Evolutionary conservation across 2,888 invertebrate species (phyloP).

Genomic region (Mythimna pallens): DNA sequence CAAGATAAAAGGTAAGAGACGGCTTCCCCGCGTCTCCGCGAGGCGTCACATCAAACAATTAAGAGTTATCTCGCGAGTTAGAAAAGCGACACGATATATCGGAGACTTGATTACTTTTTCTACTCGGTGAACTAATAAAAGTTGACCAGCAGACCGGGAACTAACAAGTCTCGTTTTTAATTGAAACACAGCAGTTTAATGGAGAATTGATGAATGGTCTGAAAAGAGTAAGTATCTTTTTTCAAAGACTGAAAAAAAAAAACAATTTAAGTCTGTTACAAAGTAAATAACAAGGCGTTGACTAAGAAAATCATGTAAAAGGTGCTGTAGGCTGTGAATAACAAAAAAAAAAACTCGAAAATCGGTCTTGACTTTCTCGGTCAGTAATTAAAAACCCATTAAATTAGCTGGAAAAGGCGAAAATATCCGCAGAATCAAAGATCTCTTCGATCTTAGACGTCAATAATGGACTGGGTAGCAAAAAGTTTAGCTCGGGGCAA

Average conservation of each 20-base stretch:
- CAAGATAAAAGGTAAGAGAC: conserved; percentile 69
- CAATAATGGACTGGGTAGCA: conserved; percentile 84
- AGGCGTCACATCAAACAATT: conserved; percentile 83
- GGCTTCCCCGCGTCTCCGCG: conserved; percentile 62
- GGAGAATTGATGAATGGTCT: conserved; percentile 49
- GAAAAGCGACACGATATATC: conserved; percentile 80
- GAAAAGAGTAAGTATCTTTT: conserved; percentile 1
- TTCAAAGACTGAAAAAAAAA: not conserved
- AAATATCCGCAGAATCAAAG: conserved; percentile 68
- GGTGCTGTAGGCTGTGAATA: conserved; percentile 27
- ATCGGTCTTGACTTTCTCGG: conserved; percentile 38
- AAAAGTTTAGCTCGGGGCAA: conserved; percentile 83
- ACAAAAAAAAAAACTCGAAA: conserved; percentile 39
- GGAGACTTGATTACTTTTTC: conserved; percentile 86
- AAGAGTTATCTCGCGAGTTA: conserved; percentile 81
- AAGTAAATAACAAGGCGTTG: not conserved
- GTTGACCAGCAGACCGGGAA: conserved; percentile 83
- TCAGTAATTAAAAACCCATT: conserved; percentile 62
- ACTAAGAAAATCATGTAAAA: conserved; percentile 23
- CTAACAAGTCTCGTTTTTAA: conserved; percentile 80
- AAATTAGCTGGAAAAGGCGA: conserved; percentile 64
- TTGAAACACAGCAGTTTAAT: conserved; percentile 73
- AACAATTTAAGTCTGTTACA: not conserved
- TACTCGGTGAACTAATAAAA: conserved; percentile 86
- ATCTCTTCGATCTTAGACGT: conserved; percentile 75